Base-by-base conservation (phyloP, 1,140 invertebrate species). In the Psix sp. region DNA sequence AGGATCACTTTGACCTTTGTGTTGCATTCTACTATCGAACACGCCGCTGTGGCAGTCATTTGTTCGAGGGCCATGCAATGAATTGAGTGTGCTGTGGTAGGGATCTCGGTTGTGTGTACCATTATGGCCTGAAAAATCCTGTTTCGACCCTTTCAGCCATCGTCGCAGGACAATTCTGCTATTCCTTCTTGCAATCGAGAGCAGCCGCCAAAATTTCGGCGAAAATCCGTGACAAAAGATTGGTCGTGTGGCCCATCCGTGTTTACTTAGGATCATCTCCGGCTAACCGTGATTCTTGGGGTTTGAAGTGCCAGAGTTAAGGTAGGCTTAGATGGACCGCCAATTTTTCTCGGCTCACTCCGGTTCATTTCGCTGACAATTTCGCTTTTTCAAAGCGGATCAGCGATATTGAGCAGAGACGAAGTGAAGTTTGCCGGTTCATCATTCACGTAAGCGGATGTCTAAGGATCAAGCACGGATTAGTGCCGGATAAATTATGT, bases 201-300 rank as follows among this genome's bases (percentile, higher is more conserved):
- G 18, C 38, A 31, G 43, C 48, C 48, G 48, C 20, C 29, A 17
- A 35, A 49, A 35, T 66, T 66, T 56, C 51, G 51, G 0, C 33
- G 62, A 67, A 57, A 42, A 48, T 57, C 24, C 36, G 35, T 51
- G 45, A 67, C 63, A 57, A 67, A 56, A 51, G 45, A 2, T 5
- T 3, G 38, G 33, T 85, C 83, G 83, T 85, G 82, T 84, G 83
- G 78, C 81, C 45, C 54, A 45, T 36, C 57, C 75, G 70, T 81
- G 80, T 84, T 84, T 84, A 76, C 77, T 84, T 83, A 84, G 82
- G 83, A 84, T 83, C 77, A 81, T 79, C 80, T 71, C 15, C 13
- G 38, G 49, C 36, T 35, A 24, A 40, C 40, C 51, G 42, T 79
- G 79, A 77, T 82, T 73, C 71, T 11, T 17, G 13, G 48, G 59